Evolutionary conservation across 2,888 invertebrate genomes (phyloP).

Genomic region (Barypeithes pellucidus): DNA sequence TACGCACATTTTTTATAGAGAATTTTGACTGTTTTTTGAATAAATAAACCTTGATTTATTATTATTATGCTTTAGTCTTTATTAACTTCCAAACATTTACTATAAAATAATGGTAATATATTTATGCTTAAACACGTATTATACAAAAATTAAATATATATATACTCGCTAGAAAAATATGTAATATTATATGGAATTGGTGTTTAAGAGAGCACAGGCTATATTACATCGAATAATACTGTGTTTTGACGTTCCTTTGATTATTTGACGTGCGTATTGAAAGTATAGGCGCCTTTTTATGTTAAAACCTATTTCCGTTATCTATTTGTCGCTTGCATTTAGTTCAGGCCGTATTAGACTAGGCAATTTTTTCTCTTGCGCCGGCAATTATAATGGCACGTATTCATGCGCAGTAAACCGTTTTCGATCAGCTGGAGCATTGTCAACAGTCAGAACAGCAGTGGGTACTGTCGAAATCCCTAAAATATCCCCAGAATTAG

Average conservation of each 20-base stretch:
- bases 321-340: too few relatives aligned
- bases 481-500: too few relatives aligned
- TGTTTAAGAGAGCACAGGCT: conserved; percentile 38
- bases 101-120: conserved; percentile 45
- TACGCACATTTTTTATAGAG: conserved; percentile 55
- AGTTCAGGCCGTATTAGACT: too few relatives aligned
- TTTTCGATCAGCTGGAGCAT: too few relatives aligned
- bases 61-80: conserved; percentile 27
- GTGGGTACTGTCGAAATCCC: too few relatives aligned
- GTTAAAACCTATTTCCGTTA: too few relatives aligned
- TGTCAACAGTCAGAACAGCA: too few relatives aligned
- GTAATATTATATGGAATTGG: conserved; percentile 44
- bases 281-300: too few relatives aligned
- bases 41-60: conserved; percentile 45
- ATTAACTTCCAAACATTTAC: conserved; percentile 43
- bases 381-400: too few relatives aligned
- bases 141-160: conserved; percentile 33
- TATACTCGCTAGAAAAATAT: conserved; percentile 50
- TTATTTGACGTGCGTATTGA: not conserved
- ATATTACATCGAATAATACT: conserved; percentile 30
- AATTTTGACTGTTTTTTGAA: conserved; percentile 57
- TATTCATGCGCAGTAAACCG: too few relatives aligned
- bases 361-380: too few relatives aligned
- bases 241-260: conserved; percentile 3
- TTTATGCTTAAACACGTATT: conserved; percentile 24